Conservation (phyloP, 2,113 vertebrate genomes). For the Podilymbus podiceps region DNA sequence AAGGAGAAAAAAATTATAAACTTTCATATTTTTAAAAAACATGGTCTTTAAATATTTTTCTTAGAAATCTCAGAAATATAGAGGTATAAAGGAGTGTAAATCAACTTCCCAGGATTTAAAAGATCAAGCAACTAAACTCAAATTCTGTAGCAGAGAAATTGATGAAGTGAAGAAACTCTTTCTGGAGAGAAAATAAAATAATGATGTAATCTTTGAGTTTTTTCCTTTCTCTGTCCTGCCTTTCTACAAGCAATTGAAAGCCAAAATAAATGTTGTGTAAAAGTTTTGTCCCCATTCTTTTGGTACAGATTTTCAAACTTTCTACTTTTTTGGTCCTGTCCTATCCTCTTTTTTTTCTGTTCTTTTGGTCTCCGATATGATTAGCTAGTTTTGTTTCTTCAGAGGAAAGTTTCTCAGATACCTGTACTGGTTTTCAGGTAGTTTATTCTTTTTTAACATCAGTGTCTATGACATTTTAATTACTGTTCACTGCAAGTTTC, state of each 20-base stretch:
- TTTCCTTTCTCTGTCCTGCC: fast-evolving
- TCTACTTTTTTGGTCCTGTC: not conserved
- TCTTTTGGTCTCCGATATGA: not conserved
- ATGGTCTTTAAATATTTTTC: not conserved
- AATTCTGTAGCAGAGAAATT: not conserved
- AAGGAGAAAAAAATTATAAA: not conserved
- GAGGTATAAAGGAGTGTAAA: not conserved
- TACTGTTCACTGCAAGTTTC: not conserved
- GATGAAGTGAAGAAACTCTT: not conserved
- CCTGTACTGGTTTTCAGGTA: not conserved
- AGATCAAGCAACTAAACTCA: not conserved
- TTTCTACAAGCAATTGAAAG: not conserved
- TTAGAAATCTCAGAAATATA: not conserved
- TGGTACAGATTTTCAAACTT: not conserved
- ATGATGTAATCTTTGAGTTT: not conserved
- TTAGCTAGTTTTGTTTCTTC: not conserved
- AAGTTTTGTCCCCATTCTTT: not conserved
- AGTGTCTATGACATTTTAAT: not conserved
- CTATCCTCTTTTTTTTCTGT: not conserved
- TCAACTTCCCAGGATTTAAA: not conserved
- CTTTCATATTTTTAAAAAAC: not conserved
- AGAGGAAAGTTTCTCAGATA: not conserved
- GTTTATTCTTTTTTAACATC: not conserved
- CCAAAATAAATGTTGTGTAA: not conserved
- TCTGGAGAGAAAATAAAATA: not conserved